Conservation (phyloP, 2,797 vertebrate genomes). For the Microchirus variegatus region DNA sequence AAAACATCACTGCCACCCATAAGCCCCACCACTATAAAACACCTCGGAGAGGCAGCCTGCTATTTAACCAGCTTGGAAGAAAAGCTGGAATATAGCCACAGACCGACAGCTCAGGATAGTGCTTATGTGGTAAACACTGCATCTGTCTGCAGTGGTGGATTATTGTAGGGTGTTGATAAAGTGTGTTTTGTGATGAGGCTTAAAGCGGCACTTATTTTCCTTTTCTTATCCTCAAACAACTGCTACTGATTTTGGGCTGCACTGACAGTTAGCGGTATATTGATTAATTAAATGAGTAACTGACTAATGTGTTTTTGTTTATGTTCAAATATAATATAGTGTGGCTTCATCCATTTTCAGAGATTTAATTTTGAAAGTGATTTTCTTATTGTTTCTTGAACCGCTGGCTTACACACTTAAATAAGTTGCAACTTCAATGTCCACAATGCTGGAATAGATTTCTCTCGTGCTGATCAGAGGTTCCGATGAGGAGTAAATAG, state of each 20-base stretch:
- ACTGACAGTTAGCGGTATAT: neutral
- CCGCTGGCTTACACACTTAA: neutral
- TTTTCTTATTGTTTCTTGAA: neutral
- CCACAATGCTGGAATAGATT: too few species aligned
- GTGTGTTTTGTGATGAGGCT: slow-evolving; percentile 28
- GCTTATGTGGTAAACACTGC: slow-evolving; percentile 39
- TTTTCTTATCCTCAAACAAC: slow-evolving; percentile 11
- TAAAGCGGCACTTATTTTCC: slow-evolving; percentile 31
- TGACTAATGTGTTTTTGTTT: too few species aligned
- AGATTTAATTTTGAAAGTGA: neutral
- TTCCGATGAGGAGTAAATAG: neutral
- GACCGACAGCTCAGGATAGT: slow-evolving; percentile 41
- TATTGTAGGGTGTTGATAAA: slow-evolving; percentile 34
- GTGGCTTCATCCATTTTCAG: neutral
- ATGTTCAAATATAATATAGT: too few species aligned
- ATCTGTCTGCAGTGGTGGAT: slow-evolving; percentile 55
- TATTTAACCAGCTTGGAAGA: slow-evolving; percentile 44
- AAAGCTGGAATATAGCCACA: slow-evolving; percentile 56
- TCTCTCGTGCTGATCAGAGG: neutral
- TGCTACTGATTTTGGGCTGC: neutral
- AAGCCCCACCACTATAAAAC: slow-evolving; percentile 37
- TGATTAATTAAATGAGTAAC: slow-evolving; percentile 17
- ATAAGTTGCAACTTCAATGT: too few species aligned
- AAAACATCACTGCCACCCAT: slow-evolving; percentile 52
- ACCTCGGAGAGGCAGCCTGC: slow-evolving; percentile 39